Percentiles rank a stretch among this genome's conserved stretches.
These are phyloP conservation scores for Petrophora chlorosata DNA, from an alignment of 2,888 invertebrate genomes.

Conservation along the genomic window DNA sequence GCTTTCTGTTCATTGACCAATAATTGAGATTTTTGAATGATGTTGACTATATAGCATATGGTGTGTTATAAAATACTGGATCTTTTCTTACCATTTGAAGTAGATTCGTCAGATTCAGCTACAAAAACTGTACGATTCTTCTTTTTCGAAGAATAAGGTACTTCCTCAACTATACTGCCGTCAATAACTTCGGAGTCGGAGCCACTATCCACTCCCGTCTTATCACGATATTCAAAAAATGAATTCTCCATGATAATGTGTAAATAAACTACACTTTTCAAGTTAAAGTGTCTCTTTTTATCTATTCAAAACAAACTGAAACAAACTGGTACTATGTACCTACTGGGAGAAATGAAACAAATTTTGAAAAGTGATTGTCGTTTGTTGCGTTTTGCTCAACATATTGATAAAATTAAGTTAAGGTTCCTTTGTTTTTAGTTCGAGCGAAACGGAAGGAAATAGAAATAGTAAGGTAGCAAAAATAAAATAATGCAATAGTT, in stretches of 20 bases:
- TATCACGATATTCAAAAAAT: conserved; percentile 71
- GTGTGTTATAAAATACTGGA: background rate
- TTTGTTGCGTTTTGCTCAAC: no score
- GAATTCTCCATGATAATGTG: conserved; percentile 64
- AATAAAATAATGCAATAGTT: no score
- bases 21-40: no score
- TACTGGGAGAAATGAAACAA: no score
- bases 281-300: no score
- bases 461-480: no score
- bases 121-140: conserved; percentile 68
- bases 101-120: conserved; percentile 72
- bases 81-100: conserved; percentile 47
- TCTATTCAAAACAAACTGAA: background rate
- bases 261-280: background rate
- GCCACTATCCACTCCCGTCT: conserved; percentile 53
- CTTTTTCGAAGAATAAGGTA: conserved; percentile 53
- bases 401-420: background rate
- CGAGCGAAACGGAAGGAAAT: no score
- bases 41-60: no score
- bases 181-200: conserved; percentile 70
- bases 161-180: conserved; percentile 55
- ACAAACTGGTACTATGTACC: background rate
- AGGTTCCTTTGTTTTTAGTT: no score
- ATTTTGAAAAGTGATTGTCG: no score
- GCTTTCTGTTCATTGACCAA: background rate